phyloP scores from a whole-genome alignment of 2,888 invertebrate genomes.

The Cosmorhoe ocellata region DNA sequence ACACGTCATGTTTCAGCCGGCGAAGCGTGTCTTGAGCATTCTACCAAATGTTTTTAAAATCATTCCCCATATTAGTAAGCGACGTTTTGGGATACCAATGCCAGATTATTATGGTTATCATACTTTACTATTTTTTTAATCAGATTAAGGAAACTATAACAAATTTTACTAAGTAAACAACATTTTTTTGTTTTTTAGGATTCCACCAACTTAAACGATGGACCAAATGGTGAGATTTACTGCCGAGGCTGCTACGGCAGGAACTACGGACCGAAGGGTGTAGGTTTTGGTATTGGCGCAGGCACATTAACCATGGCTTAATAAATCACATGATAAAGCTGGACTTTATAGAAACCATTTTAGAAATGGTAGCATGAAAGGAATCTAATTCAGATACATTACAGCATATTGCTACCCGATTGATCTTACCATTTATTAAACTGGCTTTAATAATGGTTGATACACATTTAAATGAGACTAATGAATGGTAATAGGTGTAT shows the following conservation, averaged over 20 bases:
- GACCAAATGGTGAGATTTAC: conserved; percentile 96
- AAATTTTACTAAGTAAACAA: too few species aligned
- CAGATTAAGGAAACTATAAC: too few species aligned
- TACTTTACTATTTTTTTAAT: too few species aligned
- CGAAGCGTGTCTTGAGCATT: not conserved
- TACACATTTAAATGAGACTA: conserved; percentile 70
- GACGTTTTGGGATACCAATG: too few species aligned
- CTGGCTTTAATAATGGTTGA: conserved; percentile 82
- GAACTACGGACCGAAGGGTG: conserved; percentile 93
- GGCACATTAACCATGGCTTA: conserved; percentile 95
- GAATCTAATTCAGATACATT: conserved; percentile 61
- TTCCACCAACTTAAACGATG: conserved; percentile 95
- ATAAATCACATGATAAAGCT: conserved; percentile 65
- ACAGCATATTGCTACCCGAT: conserved; percentile 59
- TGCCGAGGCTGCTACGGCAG: conserved; percentile 95
- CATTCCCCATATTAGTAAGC: too few species aligned
- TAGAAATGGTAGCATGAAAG: conserved; percentile 68
- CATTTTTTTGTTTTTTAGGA: conserved; percentile 80
- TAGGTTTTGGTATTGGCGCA: conserved; percentile 95
- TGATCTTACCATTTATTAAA: conserved; percentile 79
- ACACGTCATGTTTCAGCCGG: conserved; percentile 9
- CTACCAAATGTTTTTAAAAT: conserved; percentile 1
- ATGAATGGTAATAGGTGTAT: conserved; percentile 57
- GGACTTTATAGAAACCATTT: conserved; percentile 70
- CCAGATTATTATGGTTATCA: too few species aligned